Conservation (phyloP, 1,140 invertebrate species). For the Bombyx mandarina region DNA sequence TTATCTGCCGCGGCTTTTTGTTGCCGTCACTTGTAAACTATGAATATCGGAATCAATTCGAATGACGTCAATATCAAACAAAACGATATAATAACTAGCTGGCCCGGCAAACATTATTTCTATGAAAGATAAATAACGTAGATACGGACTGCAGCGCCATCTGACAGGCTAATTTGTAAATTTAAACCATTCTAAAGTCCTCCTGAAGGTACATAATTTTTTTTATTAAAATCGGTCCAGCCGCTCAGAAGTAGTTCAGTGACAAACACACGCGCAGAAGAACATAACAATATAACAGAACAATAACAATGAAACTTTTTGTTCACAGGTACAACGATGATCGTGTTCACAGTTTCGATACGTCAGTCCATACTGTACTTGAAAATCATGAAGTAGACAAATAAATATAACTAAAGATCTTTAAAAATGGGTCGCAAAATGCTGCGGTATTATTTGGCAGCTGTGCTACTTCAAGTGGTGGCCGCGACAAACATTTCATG, state of each 20-base stretch:
- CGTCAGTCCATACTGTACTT: too few relatives aligned
- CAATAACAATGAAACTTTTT: slow-evolving; percentile 17
- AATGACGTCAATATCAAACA: slow-evolving; percentile 17
- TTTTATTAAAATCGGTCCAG: neutral
- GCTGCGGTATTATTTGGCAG: slow-evolving; percentile 36
- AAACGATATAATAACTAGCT: slow-evolving; percentile 3
- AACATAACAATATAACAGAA: neutral
- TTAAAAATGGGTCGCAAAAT: slow-evolving; percentile 40
- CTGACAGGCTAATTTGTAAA: slow-evolving; percentile 5
- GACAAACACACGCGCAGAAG: too few relatives aligned
- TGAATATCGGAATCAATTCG: slow-evolving; percentile 35
- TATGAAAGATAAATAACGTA: too few relatives aligned
- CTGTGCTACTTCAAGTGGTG: slow-evolving; percentile 48
- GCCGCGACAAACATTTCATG: slow-evolving; percentile 43
- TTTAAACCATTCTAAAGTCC: too few relatives aligned
- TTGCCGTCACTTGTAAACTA: slow-evolving; percentile 31
- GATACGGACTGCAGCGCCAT: too few relatives aligned
- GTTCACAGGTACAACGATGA: slow-evolving; percentile 34
- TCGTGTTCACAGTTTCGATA: slow-evolving; percentile 7
- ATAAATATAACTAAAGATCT: slow-evolving; percentile 1
- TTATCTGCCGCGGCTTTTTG: slow-evolving; percentile 37
- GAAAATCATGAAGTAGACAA: too few relatives aligned
- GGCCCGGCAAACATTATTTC: too few relatives aligned
- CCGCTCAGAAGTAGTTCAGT: too few relatives aligned
- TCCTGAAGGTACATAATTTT: slow-evolving; percentile 4